A percentile compares a stretch with the other conserved stretches of the same genome.
Evolutionary conservation across 2,113 vertebrate species (phyloP).

Genomic region (Suncus etruscus): DNA sequence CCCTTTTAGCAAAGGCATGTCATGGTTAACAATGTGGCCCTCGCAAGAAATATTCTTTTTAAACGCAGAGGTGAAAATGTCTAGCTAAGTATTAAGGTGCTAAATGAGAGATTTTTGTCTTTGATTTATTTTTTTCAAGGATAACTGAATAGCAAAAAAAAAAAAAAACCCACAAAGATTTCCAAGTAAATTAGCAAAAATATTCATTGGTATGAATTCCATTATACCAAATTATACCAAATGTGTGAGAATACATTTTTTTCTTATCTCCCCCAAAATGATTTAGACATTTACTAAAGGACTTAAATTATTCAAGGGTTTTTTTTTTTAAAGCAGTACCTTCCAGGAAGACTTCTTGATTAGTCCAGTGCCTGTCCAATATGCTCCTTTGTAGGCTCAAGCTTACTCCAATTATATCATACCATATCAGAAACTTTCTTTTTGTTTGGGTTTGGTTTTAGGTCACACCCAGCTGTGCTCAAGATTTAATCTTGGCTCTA

Average conservation of each 20-base stretch:
- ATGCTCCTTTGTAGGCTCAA: not conserved
- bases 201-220: constrained; percentile 23
- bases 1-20: constrained; percentile 69
- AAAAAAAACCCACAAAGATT: not conserved
- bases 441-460: not conserved
- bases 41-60: constrained; percentile 44
- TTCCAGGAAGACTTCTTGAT: constrained; percentile 45
- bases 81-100: constrained; percentile 34
- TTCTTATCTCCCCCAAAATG: constrained; percentile 26
- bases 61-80: constrained; percentile 55
- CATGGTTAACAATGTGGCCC: constrained; percentile 31
- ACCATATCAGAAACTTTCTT: not conserved
- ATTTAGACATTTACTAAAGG: constrained; percentile 42
- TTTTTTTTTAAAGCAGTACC: constrained; percentile 5
- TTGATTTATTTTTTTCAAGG: constrained; percentile 25
- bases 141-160: constrained; percentile 53
- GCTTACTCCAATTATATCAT: not conserved
- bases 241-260: constrained; percentile 25
- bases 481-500: no score
- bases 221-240: constrained; percentile 34
- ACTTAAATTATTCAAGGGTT: constrained; percentile 42
- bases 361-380: not conserved
- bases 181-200: constrained; percentile 47
- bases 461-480: no score
- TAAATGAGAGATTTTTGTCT: constrained; percentile 20